Evolutionary conservation across 2,113 vertebrate species (phyloP), one percentile per base, ranked within the genome.

Genomic region (Grammomys surdaster): DNA sequence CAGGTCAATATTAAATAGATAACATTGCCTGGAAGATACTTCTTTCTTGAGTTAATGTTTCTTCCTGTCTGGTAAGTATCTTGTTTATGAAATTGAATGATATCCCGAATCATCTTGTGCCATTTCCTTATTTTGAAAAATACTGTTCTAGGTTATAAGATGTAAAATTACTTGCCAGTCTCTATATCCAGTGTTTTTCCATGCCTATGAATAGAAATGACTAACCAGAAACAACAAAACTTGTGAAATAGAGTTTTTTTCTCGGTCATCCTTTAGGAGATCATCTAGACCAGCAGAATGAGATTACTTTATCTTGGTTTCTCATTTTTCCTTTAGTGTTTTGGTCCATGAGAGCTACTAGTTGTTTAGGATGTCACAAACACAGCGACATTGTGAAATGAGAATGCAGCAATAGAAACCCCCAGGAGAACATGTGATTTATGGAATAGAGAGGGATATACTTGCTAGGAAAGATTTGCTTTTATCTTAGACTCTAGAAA

Each of bases 41-140:
- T 95, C 3, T 91, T 88, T 73, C 75, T 40, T 91, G 72, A 93
- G 28, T 87, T 94, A 80, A 81, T 94, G 84, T 88, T 90, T 88
- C 4, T 51, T 82, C 31, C 56, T 89, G 33, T 80, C n/a, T 92
- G 40, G 76, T 80, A 89, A 91, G 93, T 76, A 33, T 92, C 40
- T 63, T 89, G 28, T 90, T 95, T 84, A 73, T 92, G 3, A 92
- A 92, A 77, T 94, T 43, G 87, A n/a, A 24, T 72, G 40, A 78
- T 14, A 46, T 2, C 63, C 58, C 67, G 78, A 91, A 40, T 91
- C 20, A 87, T 89, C 22, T 78, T 94, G 36, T 91, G 33, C 60
- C 92, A 85, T 88, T 90, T 19, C 12, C 19, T 7, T 81, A 76
- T 51, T 93, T 87, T 81, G 43, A 24, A 91, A 89, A 94, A 70